These are phyloP conservation scores for Tympanoctomys barrerae DNA, from an alignment of 2,797 vertebrate genomes.

Conservation along the genomic window DNA sequence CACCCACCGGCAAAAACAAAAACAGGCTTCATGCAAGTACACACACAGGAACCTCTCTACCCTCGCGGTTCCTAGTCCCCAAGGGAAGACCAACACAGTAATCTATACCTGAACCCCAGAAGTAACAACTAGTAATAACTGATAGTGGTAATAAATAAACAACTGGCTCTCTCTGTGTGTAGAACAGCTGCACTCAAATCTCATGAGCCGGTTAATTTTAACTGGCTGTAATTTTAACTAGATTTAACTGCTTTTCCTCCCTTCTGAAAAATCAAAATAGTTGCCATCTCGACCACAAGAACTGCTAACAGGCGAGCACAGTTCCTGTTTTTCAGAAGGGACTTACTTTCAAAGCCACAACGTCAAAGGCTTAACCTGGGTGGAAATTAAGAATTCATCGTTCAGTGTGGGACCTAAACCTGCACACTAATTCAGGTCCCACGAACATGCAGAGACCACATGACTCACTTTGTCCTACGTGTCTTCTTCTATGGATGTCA, in stretches of 20 bases:
- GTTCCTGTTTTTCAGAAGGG: conserved; percentile 87
- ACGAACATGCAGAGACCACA: not conserved
- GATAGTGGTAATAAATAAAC: conserved; percentile 67
- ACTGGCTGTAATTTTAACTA: conserved; percentile 84
- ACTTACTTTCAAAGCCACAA: conserved; percentile 82
- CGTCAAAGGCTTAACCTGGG: conserved; percentile 72
- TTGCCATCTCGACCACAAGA: conserved; percentile 83
- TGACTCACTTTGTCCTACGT: not conserved
- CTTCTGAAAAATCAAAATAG: conserved; percentile 85
- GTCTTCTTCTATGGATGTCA: not conserved
- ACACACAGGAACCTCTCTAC: conserved; percentile 84
- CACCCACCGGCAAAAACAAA: conserved; percentile 88
- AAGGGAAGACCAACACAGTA: conserved; percentile 70
- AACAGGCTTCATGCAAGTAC: conserved; percentile 87
- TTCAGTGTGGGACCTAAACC: conserved; percentile 45
- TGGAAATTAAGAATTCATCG: conserved; percentile 73
- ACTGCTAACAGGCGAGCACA: conserved; percentile 80
- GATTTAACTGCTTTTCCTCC: conserved; percentile 84
- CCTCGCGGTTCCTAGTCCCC: conserved; percentile 87
- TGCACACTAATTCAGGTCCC: not conserved
- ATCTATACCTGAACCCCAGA: not conserved
- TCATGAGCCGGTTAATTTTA: conserved; percentile 84
- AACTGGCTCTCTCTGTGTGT: conserved; percentile 66
- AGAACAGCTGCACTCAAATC: conserved; percentile 83
- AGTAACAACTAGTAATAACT: not conserved